Evolutionary conservation across 2,888 invertebrate genomes (phyloP).

Genomic region (Ganaspis brasiliensis): DNA sequence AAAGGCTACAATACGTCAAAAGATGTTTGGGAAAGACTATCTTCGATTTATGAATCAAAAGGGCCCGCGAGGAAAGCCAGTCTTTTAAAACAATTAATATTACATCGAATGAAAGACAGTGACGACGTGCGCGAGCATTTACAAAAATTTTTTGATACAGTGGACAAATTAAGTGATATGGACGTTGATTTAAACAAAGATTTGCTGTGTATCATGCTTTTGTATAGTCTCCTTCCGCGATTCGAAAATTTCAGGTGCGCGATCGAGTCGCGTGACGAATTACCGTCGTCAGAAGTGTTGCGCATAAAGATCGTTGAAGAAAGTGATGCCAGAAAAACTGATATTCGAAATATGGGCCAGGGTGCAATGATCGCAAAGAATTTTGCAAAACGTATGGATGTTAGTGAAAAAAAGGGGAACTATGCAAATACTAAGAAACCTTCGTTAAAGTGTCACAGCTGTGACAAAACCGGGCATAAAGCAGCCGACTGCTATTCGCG

Average conservation of each 20-base stretch:
- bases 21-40: neutral
- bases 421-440: neutral
- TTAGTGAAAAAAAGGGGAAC: neutral
- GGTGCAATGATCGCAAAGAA: neutral
- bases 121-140: conserved; percentile 50
- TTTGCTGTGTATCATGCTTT: neutral
- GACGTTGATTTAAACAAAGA: conserved; percentile 43
- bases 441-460: neutral
- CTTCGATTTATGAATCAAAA: neutral
- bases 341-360: neutral
- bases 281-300: conserved; percentile 43
- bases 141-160: conserved; percentile 46
- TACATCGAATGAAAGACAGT: conserved; percentile 44
- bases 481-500: neutral
- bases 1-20: neutral
- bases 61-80: neutral
- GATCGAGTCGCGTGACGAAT: conserved; percentile 38
- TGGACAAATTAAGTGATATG: conserved; percentile 50
- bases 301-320: conserved; percentile 30
- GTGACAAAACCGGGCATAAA: conserved; percentile 32
- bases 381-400: neutral
- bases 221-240: conserved; percentile 44
- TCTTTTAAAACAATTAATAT: conserved; percentile 45
- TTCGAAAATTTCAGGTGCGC: conserved; percentile 47
- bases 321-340: conserved; percentile 14